Percentiles rank a stretch among this genome's conserved stretches.
Evolutionary conservation across 1,140 invertebrate species (phyloP).

Genomic region (Tachypleus tridentatus): DNA sequence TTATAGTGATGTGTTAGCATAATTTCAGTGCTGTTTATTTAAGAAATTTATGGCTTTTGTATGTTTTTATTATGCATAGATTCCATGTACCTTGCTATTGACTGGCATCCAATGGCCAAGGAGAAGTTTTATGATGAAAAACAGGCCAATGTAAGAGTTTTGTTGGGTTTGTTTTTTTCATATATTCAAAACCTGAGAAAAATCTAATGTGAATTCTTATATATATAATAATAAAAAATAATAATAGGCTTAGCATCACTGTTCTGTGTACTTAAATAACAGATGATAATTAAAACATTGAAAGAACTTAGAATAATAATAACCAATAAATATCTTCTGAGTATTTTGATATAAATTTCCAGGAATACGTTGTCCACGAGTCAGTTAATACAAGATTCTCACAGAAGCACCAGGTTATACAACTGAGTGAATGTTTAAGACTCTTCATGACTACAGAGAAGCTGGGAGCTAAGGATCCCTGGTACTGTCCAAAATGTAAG

Average conservation of each 20-base stretch:
- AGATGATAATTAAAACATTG: no score
- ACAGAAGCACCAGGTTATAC: constrained; percentile 26
- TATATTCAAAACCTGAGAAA: no score
- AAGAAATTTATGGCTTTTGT: no score
- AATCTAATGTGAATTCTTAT: no score
- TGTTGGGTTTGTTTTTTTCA: no score
- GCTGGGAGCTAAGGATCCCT: constrained; percentile 40
- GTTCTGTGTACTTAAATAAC: no score
- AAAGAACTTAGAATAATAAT: no score
- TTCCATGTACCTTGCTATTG: constrained; percentile 27
- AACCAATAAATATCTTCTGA: no score
- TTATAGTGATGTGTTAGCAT: no score
- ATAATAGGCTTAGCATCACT: no score
- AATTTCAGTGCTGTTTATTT: no score
- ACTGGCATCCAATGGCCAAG: constrained; percentile 36
- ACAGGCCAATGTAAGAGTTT: constrained; percentile 19
- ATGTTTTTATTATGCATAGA: neutral
- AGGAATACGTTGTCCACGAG: constrained; percentile 22
- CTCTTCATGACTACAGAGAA: constrained; percentile 41
- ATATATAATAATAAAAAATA: no score
- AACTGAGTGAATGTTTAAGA: constrained; percentile 39
- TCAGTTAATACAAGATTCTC: constrained; percentile 12
- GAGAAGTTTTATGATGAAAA: constrained; percentile 36
- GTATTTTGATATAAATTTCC: neutral
- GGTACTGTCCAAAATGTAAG: constrained; percentile 45